Percentiles rank a stretch among this genome's conserved stretches.
Conservation (phyloP, 37 sponge, comb jelly and placozoan genomes). For the Mnemiopsis leidyi region DNA sequence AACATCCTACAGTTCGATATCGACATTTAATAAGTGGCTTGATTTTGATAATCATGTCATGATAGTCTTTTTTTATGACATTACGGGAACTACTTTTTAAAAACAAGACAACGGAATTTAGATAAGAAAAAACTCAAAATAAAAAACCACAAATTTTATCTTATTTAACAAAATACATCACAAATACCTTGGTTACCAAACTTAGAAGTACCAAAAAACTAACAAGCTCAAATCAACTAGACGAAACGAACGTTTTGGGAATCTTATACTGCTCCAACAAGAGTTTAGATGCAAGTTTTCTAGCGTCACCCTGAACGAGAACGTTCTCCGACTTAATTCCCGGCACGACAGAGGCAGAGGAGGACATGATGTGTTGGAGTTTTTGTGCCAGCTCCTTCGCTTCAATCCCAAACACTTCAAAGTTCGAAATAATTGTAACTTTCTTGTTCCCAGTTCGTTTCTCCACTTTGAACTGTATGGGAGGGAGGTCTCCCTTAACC, state of each 20-base stretch:
- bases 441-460: constrained; percentile 60
- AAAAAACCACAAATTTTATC: no score
- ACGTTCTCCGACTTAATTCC: constrained; percentile 42
- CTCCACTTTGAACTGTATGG: constrained; percentile 62
- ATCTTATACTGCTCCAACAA: constrained; percentile 13
- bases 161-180: no score
- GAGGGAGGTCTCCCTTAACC: constrained; percentile 52
- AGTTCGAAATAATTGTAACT: constrained; percentile 48
- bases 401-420: constrained; percentile 45
- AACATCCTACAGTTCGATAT: constrained; percentile 40
- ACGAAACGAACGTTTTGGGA: constrained; percentile 15
- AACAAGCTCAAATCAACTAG: neutral
- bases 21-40: no score
- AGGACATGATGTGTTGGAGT: constrained; percentile 30
- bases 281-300: constrained; percentile 58
- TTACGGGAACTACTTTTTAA: no score
- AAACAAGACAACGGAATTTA: no score
- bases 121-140: no score
- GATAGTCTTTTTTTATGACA: no score
- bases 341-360: constrained; percentile 15
- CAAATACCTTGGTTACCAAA: no score
- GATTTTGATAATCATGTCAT: no score
- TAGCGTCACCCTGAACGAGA: constrained; percentile 56
- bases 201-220: no score
- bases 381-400: constrained; percentile 62